These are phyloP conservation scores for Dryomyza anilis DNA, from an alignment of 2,888 invertebrate species.

Conservation along the genomic window DNA sequence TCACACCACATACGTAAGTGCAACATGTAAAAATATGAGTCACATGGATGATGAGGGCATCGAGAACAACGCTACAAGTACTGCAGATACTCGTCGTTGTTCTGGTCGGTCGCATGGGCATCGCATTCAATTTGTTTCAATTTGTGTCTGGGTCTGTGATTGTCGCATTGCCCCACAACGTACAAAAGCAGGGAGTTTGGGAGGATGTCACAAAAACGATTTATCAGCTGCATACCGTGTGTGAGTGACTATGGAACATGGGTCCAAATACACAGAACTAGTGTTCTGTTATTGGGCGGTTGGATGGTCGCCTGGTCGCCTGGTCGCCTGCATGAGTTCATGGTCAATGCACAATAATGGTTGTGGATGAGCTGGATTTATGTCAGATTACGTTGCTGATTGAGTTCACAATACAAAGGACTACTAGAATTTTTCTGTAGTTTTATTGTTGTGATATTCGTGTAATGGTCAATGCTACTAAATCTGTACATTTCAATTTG, in stretches of 20 bases:
- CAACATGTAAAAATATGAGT: neutral
- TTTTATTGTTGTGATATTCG: no score
- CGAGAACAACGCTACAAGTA: neutral
- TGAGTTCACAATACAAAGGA: no score
- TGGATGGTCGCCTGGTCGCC: neutral
- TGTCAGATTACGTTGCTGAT: no score
- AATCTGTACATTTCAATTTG: no score
- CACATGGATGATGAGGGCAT: neutral
- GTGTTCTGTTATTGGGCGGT: neutral
- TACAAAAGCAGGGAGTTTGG: neutral
- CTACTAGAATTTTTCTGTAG: no score
- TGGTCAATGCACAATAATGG: neutral
- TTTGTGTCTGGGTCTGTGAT: neutral
- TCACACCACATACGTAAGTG: no score
- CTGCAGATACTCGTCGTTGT: neutral
- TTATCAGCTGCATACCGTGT: neutral
- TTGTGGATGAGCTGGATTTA: no score
- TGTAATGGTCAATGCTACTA: no score
- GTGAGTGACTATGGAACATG: neutral
- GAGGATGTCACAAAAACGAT: neutral
- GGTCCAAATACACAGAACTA: neutral
- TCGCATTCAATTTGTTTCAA: neutral
- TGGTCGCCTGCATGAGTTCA: no score
- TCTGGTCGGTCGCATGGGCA: no score
- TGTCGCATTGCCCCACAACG: neutral